Conservation (phyloP, 2,113 vertebrate genomes). For the Enhydra lutris region DNA sequence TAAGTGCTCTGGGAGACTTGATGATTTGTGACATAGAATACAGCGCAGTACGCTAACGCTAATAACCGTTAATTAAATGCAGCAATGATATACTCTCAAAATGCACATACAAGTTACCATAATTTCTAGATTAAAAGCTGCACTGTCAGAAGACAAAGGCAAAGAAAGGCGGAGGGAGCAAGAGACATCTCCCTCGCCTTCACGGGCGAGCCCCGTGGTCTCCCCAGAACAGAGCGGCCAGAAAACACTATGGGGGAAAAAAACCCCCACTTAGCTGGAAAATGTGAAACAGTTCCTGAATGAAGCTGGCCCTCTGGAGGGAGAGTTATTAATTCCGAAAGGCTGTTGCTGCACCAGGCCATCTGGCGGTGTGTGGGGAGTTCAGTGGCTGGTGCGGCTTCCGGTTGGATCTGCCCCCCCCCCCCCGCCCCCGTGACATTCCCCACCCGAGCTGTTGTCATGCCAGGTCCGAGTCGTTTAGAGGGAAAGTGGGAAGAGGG, state of each 20-base stretch:
- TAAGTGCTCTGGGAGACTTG: slow-evolving; percentile 96
- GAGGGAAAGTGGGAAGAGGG: background rate
- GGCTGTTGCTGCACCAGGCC: slow-evolving; percentile 84
- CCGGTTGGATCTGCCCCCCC: slow-evolving; percentile 57
- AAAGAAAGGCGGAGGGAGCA: slow-evolving; percentile 68
- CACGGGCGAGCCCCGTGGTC: slow-evolving; percentile 59
- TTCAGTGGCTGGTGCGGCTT: slow-evolving; percentile 79
- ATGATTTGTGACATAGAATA: slow-evolving; percentile 99
- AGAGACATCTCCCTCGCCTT: slow-evolving; percentile 47
- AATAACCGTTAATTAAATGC: slow-evolving; percentile 99
- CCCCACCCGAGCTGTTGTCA: slow-evolving; percentile 71
- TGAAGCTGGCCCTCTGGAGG: slow-evolving; percentile 81
- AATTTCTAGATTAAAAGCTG: slow-evolving; percentile 93
- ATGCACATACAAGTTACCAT: slow-evolving; percentile 89
- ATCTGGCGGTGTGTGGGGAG: slow-evolving; percentile 82
- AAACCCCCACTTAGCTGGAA: slow-evolving; percentile 70
- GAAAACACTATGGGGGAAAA: slow-evolving; percentile 44
- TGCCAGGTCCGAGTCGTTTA: background rate
- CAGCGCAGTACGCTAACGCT: slow-evolving; percentile 92
- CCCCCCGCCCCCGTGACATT: slow-evolving; percentile 53
- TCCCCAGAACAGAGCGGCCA: slow-evolving; percentile 63
- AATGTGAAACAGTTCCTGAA: slow-evolving; percentile 78
- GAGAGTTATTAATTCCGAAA: slow-evolving; percentile 87
- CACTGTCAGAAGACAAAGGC: slow-evolving; percentile 83
- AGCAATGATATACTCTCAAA: slow-evolving; percentile 92